A percentile compares a stretch with the other conserved stretches of the same genome.
Conservation (phyloP, 2,113 vertebrate species). For the Tupaia chinensis region DNA sequence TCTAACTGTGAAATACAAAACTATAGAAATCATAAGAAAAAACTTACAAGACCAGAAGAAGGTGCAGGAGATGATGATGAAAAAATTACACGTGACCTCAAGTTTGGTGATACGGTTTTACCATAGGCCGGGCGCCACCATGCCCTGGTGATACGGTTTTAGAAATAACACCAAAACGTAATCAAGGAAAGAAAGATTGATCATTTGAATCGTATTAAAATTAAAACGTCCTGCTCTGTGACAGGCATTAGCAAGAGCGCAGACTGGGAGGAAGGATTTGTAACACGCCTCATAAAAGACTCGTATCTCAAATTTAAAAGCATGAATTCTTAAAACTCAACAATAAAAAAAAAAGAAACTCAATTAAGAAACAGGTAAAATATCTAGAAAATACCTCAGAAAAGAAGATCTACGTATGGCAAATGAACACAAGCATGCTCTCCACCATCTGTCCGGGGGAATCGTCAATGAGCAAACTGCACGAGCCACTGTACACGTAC, state of each 20-base stretch:
- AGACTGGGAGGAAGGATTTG: background rate
- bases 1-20: background rate
- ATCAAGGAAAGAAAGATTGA: background rate
- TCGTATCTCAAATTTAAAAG: background rate
- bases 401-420: background rate
- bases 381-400: background rate
- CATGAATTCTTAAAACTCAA: background rate
- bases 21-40: background rate
- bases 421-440: background rate
- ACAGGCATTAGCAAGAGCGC: background rate
- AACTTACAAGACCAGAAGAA: background rate
- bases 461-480: background rate
- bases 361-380: background rate
- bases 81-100: background rate
- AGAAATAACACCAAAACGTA: background rate
- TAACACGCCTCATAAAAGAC: background rate
- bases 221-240: background rate
- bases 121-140: no score
- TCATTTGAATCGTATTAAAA: background rate
- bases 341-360: background rate
- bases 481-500: fast-evolving
- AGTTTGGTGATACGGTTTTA: background rate
- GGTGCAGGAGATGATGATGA: background rate
- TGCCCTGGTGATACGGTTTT: background rate
- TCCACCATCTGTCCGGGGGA: background rate